Evolutionary conservation across 1,140 invertebrate species (phyloP), one percentile per base, ranked within the genome.

Genomic region (Eubasilissa regina): DNA sequence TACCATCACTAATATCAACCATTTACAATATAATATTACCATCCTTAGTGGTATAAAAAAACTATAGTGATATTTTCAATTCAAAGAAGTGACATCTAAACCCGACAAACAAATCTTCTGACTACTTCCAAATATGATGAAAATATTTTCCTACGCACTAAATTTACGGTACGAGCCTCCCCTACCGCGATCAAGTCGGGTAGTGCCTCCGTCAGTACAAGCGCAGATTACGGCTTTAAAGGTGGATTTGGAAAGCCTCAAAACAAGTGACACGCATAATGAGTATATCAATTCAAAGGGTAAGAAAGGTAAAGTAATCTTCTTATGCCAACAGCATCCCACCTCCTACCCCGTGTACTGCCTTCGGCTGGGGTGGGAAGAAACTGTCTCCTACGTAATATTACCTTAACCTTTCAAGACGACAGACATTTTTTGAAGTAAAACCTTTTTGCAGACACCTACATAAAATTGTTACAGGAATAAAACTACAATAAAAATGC

Each of bases 301-400:
- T 81, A 81, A 81, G 80, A 81, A 60, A 81, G 80, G 80, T 81
- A 81, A 75, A 75, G 80, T 81, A 81, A 81, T 81, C 80, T 81
- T 77, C 75, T 68, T 78, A 66, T 44, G 62, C 56, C 80, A 70
- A 78, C 80, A 77, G 77, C 19, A 47, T 48, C 75, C 62, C 76
- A 47, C 76, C 73, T 76, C 64, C 66, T 58, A 66, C n/a, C 8
- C 62, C 43, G 45, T 6, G 45, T 47, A 45, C 17, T 21, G 66
- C 66, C 66, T 70, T 17, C 7, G 66, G 66, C 35, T 19, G 35
- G 35, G 13, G 10, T 0, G 66, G 66, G 66, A 21, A 64, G 35
- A 13, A 10, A 3, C 60, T n/a, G 11, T 13, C 8, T 25, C n/a
- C 19, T 12, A 64, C 3, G 60, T 19, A 8, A 21, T 19, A 17